These are phyloP conservation scores for Leptarthrus brevirostris DNA, from an alignment of 2,888 invertebrate species.

Conservation along the genomic window DNA sequence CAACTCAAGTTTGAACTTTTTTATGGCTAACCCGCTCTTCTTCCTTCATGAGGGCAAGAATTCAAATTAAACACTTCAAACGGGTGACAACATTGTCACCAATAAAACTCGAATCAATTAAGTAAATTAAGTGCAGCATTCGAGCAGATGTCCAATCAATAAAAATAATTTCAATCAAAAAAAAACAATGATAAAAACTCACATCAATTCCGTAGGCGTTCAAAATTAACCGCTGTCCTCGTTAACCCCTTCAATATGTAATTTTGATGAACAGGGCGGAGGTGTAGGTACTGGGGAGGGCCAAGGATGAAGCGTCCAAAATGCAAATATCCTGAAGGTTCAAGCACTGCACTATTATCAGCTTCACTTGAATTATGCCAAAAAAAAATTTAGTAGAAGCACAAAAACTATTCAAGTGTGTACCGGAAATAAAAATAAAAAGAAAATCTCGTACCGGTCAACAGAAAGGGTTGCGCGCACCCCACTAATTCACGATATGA, in stretches of 20 bases:
- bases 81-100: constrained; percentile 2
- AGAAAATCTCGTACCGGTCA: constrained; percentile 10
- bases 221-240: constrained; percentile 2
- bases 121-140: constrained; percentile 3
- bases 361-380: constrained; percentile 26
- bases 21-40: too few species aligned
- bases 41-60: not conserved
- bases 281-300: not conserved
- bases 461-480: constrained; percentile 26
- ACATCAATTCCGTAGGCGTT: constrained; percentile 23
- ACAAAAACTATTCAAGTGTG: not conserved
- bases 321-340: constrained; percentile 15
- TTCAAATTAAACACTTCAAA: not conserved
- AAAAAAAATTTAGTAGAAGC: constrained; percentile 1
- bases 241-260: not conserved
- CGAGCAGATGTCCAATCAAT: constrained; percentile 12
- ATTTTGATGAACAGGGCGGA: not conserved
- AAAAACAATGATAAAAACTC: constrained; percentile 18
- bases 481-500: constrained; percentile 45
- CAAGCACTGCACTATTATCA: constrained; percentile 29
- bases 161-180: constrained; percentile 10
- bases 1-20: too few species aligned
- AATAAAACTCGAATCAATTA: constrained; percentile 32
- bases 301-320: not conserved
- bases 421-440: not conserved